These are phyloP conservation scores for Calypte anna DNA, from an alignment of 2,113 vertebrate genomes.

Conservation along the genomic window DNA sequence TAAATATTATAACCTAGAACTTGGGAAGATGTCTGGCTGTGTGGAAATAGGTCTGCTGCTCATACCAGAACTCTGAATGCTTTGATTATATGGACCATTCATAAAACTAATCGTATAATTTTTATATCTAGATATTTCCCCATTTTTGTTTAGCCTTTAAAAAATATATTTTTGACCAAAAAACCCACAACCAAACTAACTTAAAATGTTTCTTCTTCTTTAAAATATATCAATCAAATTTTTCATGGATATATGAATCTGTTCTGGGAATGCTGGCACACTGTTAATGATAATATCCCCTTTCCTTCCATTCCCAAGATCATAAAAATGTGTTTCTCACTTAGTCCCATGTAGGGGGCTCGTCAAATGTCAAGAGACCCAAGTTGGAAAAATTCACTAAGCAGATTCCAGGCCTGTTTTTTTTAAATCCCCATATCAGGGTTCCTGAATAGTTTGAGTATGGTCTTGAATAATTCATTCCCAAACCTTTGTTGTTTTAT, in stretches of 20 bases:
- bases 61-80: neutral
- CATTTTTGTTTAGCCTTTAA: neutral
- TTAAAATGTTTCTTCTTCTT: no score
- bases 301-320: neutral
- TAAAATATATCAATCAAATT: neutral
- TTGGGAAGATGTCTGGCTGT: neutral
- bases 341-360: neutral
- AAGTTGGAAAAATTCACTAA: conserved; percentile 22
- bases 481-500: conserved; percentile 57
- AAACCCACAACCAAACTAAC: no score
- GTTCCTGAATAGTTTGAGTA: conserved; percentile 41
- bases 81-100: neutral
- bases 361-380: conserved; percentile 1
- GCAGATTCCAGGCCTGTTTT: conserved; percentile 44
- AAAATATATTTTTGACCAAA: neutral
- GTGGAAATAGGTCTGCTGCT: neutral
- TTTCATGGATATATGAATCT: neutral
- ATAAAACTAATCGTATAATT: neutral
- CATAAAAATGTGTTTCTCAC: neutral
- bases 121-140: neutral
- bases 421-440: conserved; percentile 34
- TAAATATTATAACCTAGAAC: neutral
- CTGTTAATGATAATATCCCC: neutral
- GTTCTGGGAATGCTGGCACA: neutral
- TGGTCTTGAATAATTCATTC: conserved; percentile 74